Evolutionary conservation across 2,797 vertebrate genomes (phyloP).

Genomic region (Phoxinus dragarum): DNA sequence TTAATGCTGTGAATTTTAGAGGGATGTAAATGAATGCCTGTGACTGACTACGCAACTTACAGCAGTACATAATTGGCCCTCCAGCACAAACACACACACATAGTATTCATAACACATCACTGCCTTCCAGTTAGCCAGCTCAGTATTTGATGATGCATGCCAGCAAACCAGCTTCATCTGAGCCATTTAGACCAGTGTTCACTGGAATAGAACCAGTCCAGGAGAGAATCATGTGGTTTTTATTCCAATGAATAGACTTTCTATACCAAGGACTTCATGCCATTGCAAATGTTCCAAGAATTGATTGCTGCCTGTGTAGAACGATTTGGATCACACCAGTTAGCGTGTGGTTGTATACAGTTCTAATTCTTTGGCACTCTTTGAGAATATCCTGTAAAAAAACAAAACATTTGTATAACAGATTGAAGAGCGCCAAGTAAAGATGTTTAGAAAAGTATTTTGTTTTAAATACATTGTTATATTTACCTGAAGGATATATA

Average conservation of each 20-base stretch:
- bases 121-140: conserved; percentile 35
- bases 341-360: neutral
- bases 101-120: conserved; percentile 17
- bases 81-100: conserved; percentile 1
- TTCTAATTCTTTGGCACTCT: neutral
- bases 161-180: conserved; percentile 40
- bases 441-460: neutral
- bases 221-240: neutral
- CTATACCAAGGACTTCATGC: conserved; percentile 14
- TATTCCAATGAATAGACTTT: conserved; percentile 13
- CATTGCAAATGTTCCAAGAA: conserved; percentile 9
- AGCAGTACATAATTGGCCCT: neutral
- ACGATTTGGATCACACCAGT: neutral
- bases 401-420: neutral
- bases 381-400: neutral
- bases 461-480: neutral
- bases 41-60: neutral
- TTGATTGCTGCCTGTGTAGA: conserved; percentile 13
- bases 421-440: neutral
- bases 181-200: conserved; percentile 26
- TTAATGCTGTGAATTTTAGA: conserved; percentile 10
- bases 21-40: conserved; percentile 16
- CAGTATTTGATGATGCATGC: conserved; percentile 48
- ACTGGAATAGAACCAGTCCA: conserved; percentile 16
- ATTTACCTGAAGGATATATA: conserved; percentile 6